These are phyloP conservation scores for Orussus abietinus DNA, from an alignment of 1,140 invertebrate genomes.

Conservation along the genomic window DNA sequence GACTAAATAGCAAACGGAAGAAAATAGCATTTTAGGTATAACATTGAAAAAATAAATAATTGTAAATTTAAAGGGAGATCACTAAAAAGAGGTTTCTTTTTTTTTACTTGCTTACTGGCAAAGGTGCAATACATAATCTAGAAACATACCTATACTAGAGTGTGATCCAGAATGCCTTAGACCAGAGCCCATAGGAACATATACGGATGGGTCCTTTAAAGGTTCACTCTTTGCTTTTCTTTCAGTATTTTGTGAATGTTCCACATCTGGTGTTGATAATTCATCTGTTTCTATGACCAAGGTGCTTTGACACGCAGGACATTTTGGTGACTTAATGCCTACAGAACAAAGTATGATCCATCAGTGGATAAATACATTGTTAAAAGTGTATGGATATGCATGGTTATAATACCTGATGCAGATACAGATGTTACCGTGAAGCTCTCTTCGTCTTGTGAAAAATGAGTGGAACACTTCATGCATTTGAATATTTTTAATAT, in stretches of 20 bases:
- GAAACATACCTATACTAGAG: conserved; percentile 45
- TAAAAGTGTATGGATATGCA: too few relatives aligned
- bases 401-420: conserved; percentile 31
- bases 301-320: conserved; percentile 59
- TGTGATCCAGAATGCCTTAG: conserved; percentile 43
- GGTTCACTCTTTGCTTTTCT: conserved; percentile 9
- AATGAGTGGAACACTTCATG: conserved; percentile 61
- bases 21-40: too few relatives aligned
- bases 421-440: conserved; percentile 21
- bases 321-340: conserved; percentile 46
- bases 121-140: too few relatives aligned
- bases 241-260: conserved; percentile 18
- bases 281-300: conserved; percentile 56
- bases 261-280: conserved; percentile 22
- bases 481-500: conserved; percentile 57
- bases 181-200: conserved; percentile 13
- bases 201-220: conserved; percentile 12
- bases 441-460: conserved; percentile 52
- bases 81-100: too few relatives aligned
- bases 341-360: background rate
- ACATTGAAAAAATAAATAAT: too few relatives aligned
- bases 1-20: too few relatives aligned
- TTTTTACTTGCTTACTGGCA: too few relatives aligned
- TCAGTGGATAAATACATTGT: too few relatives aligned
- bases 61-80: too few relatives aligned